phyloP scores from a whole-genome alignment of 1,140 invertebrate species.

The Stegodyphus dumicola region DNA sequence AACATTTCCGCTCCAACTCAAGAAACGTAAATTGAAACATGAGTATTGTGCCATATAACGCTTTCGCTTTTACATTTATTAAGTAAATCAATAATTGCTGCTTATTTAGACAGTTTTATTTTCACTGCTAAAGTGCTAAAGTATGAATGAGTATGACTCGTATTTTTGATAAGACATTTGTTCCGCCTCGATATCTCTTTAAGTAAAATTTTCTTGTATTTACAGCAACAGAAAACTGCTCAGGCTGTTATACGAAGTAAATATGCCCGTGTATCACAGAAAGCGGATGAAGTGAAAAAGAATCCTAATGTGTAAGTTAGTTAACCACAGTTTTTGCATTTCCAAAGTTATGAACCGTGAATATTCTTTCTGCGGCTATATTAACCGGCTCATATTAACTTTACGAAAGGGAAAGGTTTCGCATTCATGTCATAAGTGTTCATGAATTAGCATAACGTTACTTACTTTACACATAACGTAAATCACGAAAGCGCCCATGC shows the following conservation, averaged over 20 bases:
- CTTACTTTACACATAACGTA: neutral
- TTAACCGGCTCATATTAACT: neutral
- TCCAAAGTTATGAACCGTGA: neutral
- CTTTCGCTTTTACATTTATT: neutral
- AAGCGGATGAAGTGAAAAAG: slow-evolving; percentile 28
- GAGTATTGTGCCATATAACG: neutral
- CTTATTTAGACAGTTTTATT: neutral
- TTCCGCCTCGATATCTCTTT: neutral
- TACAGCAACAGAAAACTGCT: slow-evolving; percentile 44
- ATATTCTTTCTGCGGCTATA: too few species aligned
- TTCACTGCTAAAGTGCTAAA: too few species aligned
- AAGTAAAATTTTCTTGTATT: neutral
- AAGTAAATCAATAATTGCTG: neutral
- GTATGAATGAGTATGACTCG: neutral
- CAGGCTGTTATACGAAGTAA: slow-evolving; percentile 34
- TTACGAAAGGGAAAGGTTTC: neutral
- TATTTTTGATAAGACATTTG: neutral
- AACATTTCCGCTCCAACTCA: too few species aligned
- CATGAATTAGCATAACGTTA: neutral
- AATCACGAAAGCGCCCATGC: neutral
- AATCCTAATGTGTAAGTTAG: slow-evolving; percentile 38
- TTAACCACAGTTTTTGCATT: neutral
- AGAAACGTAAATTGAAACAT: too few species aligned
- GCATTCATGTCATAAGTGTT: neutral
- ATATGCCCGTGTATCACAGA: slow-evolving; percentile 33